These are phyloP conservation scores for Platycercus adscitus DNA, from an alignment of 2,113 vertebrate species.

Conservation along the genomic window DNA sequence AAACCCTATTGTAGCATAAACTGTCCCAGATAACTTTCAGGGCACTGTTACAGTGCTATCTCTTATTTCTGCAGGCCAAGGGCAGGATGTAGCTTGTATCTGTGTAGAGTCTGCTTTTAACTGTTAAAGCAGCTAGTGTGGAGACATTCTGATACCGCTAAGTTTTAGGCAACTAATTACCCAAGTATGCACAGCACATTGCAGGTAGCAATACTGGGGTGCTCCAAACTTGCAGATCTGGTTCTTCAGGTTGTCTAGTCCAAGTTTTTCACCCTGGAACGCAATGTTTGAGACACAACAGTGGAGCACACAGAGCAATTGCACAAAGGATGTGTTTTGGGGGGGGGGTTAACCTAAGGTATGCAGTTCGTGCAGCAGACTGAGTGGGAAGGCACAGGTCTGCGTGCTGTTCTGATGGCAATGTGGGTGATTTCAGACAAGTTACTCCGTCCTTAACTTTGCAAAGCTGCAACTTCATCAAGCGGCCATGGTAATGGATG, in stretches of 20 bases:
- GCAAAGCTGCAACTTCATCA: fast-evolving
- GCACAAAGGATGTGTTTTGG: fast-evolving
- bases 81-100: fast-evolving
- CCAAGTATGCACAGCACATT: too few relatives aligned
- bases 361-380: fast-evolving
- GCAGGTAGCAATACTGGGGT: too few relatives aligned
- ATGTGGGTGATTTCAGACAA: not conserved
- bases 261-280: not conserved
- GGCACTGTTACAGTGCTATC: too few relatives aligned
- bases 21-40: not conserved
- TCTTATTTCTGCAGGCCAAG: not conserved
- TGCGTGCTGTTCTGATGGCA: fast-evolving
- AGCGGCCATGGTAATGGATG: fast-evolving
- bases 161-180: not conserved
- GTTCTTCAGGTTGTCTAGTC: not conserved
- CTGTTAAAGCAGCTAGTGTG: too few relatives aligned
- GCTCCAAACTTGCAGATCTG: not conserved
- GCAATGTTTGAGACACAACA: fast-evolving
- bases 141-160: fast-evolving
- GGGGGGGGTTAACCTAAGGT: fast-evolving
- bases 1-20: not conserved
- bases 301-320: fast-evolving
- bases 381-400: too few relatives aligned
- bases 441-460: too few relatives aligned
- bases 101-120: not conserved